Conservation (phyloP, 2,797 vertebrate species). For the Silurus lanzhouensis region DNA sequence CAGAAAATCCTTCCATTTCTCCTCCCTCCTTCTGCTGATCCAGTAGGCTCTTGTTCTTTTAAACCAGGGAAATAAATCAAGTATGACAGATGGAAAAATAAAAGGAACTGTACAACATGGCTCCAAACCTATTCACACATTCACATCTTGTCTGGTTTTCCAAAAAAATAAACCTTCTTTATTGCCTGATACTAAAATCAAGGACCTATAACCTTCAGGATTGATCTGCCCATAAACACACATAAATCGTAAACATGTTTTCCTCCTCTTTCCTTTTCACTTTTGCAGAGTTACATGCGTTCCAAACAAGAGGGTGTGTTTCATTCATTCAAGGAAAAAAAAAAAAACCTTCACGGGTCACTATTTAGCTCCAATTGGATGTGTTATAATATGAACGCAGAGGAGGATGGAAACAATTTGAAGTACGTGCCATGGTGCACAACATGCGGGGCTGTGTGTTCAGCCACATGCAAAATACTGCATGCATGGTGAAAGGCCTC, state of each 20-base stretch:
- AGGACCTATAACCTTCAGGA: neutral
- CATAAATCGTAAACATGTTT: neutral
- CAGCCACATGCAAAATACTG: constrained; percentile 42
- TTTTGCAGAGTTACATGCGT: neutral
- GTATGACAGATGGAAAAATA: neutral
- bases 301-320: neutral
- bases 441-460: constrained; percentile 7
- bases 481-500: constrained; percentile 27
- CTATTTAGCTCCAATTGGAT: constrained; percentile 1
- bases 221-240: neutral
- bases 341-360: constrained; percentile 14
- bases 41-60: neutral
- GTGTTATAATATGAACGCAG: constrained; percentile 29
- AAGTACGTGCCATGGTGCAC: constrained; percentile 35
- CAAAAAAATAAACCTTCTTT: neutral
- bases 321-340: neutral
- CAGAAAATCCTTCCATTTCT: neutral
- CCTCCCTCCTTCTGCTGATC: neutral
- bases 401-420: constrained; percentile 40
- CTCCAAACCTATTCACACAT: neutral
- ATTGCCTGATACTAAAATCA: neutral
- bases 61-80: neutral
- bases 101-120: neutral
- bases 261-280: neutral
- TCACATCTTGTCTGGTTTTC: neutral